A percentile compares a stretch with the other conserved stretches of the same genome.
Evolutionary conservation across 2,797 vertebrate species (phyloP).

Genomic region (Lacerta viridis): DNA sequence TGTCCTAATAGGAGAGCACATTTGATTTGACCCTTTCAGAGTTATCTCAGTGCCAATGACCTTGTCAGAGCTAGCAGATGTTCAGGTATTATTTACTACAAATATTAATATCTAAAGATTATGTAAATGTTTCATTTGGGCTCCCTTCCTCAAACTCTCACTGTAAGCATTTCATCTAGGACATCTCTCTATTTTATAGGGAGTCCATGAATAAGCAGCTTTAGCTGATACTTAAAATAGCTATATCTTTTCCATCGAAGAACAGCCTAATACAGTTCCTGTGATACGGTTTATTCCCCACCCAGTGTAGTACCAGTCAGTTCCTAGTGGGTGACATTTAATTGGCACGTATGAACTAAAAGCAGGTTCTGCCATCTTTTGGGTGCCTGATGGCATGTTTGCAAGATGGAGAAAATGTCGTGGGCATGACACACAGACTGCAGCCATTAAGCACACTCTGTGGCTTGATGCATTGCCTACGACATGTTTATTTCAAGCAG

Average conservation of each 20-base stretch:
- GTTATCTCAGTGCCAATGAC: conserved; percentile 66
- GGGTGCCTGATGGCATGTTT: too few relatives aligned
- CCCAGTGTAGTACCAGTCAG: neutral
- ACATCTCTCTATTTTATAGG: conserved; percentile 58
- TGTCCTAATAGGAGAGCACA: conserved; percentile 28
- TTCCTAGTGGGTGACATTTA: conserved; percentile 31
- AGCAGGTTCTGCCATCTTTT: neutral
- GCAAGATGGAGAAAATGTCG: too few relatives aligned
- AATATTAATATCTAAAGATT: conserved; percentile 75
- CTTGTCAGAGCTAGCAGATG: conserved; percentile 72
- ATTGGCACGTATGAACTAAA: conserved; percentile 21
- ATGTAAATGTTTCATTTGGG: conserved; percentile 71
- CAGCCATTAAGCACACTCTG: too few relatives aligned
- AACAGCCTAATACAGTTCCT: conserved; percentile 53
- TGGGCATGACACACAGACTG: too few relatives aligned
- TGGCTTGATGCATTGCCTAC: too few relatives aligned
- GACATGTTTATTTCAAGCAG: too few relatives aligned
- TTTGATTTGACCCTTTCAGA: conserved; percentile 54
- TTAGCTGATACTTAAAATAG: conserved; percentile 78
- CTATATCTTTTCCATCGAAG: conserved; percentile 67
- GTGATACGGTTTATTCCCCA: conserved; percentile 48
- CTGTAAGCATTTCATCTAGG: conserved; percentile 70
- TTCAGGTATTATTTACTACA: conserved; percentile 76
- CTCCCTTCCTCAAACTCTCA: conserved; percentile 62
- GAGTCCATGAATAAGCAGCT: conserved; percentile 76